Conservation (phyloP, 2,797 vertebrate genomes). For the Helicolenus hilgendorfi region DNA sequence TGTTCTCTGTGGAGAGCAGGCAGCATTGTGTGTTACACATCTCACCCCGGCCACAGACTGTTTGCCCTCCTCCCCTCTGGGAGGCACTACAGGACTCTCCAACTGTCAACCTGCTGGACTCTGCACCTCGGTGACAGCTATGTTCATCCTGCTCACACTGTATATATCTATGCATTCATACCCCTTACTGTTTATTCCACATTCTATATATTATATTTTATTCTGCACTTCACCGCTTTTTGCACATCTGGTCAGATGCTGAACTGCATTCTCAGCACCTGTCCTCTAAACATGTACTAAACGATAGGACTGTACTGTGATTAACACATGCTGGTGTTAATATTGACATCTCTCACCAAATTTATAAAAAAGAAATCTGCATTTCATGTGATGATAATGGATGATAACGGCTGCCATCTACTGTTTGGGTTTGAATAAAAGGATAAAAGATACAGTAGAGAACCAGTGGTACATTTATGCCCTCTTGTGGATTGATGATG, state of each 20-base stretch:
- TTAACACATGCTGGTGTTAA: not conserved
- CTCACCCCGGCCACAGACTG: not conserved
- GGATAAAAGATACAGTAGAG: not conserved
- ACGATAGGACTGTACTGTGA: not conserved
- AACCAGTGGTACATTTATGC: not conserved
- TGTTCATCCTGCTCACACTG: accelerated
- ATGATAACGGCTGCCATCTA: too few species aligned
- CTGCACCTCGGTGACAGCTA: not conserved
- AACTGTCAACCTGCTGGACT: not conserved
- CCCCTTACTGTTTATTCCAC: not conserved
- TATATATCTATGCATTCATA: not conserved
- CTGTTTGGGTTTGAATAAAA: not conserved
- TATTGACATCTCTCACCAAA: not conserved
- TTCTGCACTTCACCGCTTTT: not conserved
- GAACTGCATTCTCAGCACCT: not conserved
- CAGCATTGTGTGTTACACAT: not conserved
- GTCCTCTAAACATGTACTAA: not conserved
- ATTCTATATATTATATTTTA: not conserved
- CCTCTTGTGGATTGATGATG: not conserved
- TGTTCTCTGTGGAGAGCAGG: not conserved
- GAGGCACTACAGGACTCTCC: not conserved
- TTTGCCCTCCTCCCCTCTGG: not conserved
- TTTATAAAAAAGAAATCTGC: too few species aligned
- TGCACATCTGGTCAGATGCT: not conserved
- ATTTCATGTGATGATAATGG: too few species aligned